Conservation (phyloP, 1,140 invertebrate species). For the Eurosta solidaginis region DNA sequence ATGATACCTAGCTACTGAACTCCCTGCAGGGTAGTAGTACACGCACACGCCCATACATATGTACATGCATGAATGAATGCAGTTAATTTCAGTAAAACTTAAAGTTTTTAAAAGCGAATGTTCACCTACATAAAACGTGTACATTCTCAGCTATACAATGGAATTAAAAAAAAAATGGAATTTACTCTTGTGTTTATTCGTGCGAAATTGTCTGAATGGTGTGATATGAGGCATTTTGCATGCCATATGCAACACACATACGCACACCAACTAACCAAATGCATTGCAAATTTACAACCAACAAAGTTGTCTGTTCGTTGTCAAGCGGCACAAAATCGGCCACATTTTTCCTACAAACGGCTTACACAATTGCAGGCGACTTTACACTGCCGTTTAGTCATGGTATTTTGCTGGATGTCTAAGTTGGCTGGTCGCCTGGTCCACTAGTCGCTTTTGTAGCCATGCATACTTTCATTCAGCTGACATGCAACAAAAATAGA, state of each 20-base stretch:
- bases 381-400: not conserved
- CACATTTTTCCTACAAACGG: not conserved
- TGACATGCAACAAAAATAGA: not conserved
- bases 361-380: not conserved
- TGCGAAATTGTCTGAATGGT: not conserved
- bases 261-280: not conserved
- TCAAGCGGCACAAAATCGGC: not conserved
- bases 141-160: too few species aligned
- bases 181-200: not conserved
- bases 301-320: too few species aligned
- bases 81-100: too few species aligned
- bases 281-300: not conserved
- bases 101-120: not conserved
- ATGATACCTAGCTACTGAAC: too few species aligned
- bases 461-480: not conserved
- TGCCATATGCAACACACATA: not conserved
- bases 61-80: not conserved
- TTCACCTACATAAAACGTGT: too few species aligned
- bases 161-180: not conserved
- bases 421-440: not conserved
- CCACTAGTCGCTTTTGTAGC: not conserved
- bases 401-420: not conserved
- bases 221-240: slow-evolving; percentile 20
- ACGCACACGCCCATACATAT: not conserved
- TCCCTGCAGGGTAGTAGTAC: not conserved